Base-by-base conservation (phyloP, 2,797 vertebrate genomes). In the Corythornis leucogaster region DNA sequence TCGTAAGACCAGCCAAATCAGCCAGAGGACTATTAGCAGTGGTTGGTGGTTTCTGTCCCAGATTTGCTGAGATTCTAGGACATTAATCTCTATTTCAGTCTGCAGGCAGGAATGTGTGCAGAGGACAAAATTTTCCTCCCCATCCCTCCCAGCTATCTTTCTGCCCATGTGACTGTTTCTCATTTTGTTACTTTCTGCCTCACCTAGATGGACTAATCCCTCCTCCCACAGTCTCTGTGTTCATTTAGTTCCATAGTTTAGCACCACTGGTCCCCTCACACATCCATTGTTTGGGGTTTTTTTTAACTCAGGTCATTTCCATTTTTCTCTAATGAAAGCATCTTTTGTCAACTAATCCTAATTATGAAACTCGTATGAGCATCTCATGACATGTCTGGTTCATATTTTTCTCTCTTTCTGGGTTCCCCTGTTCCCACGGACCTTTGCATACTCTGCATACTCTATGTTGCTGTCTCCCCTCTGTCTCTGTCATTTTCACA, bases 11-110 rank as follows among this genome's bases (percentile, higher is more conserved):
- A 87, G 61, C 54, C 33, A 82, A 93, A 90, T 50, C 81, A 93
- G 81, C 12, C 40, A 77, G 57, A 80, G 43, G 31, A 71, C 24
- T 51, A 0, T 28, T 76, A 16, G 46, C 45, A 30, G 75, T 77
- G 75, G 68, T 80, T 43, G 58, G 59, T 84, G 68, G 63, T 85
- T 95, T 74, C 84, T 85, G 57, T 25, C 31, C 43, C 84, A 68
- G 67, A 46, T 62, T 73, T 17, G 2, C 24, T 73, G 31, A 61
- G 28, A 45, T 80, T 71, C 26, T 63, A 35, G 16, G 10, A 79
- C 43, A 17, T 77, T 77, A 80, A 73, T 9, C 28, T 82, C 7
- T 2, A 0, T 66, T 87, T 55, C 30, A 18, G 11, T 53, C 69
- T 77, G 40, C 2, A 8, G 54, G 22, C n/a, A 79, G 31, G 28